A percentile compares a stretch with the other conserved stretches of the same genome.
Evolutionary conservation across 2,888 invertebrate genomes (phyloP).

Genomic region (Axea sp.): DNA sequence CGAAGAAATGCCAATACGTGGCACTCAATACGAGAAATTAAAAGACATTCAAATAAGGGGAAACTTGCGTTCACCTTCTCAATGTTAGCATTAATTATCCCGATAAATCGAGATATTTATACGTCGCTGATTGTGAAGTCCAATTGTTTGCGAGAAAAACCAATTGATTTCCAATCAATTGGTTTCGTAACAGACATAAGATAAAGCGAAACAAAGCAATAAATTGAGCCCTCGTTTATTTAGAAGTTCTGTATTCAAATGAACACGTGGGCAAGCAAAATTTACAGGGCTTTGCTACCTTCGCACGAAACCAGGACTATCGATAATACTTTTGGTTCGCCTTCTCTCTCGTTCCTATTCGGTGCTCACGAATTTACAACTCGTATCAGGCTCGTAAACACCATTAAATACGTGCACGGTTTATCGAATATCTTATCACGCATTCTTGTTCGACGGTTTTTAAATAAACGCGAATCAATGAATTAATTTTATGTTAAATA

Average conservation of each 20-base stretch:
- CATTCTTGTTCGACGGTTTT: slow-evolving; percentile 29
- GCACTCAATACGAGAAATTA: slow-evolving; percentile 28
- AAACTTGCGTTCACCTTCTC: slow-evolving; percentile 6
- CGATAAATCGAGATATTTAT: slow-evolving; percentile 31
- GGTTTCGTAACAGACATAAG: too few relatives aligned
- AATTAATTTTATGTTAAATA: slow-evolving; percentile 36
- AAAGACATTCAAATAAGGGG: slow-evolving; percentile 31
- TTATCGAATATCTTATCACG: slow-evolving; percentile 43
- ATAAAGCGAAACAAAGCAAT: slow-evolving; percentile 40
- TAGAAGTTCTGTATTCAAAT: slow-evolving; percentile 36
- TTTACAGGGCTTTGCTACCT: slow-evolving; percentile 40
- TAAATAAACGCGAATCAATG: slow-evolving; percentile 17
- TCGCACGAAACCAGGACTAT: too few relatives aligned
- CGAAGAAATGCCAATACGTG: slow-evolving; percentile 38
- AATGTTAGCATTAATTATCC: slow-evolving; percentile 46
- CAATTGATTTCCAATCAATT: too few relatives aligned
- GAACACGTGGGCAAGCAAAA: slow-evolving; percentile 50
- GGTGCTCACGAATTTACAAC: slow-evolving; percentile 36
- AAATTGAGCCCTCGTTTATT: slow-evolving; percentile 42
- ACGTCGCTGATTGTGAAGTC: too few relatives aligned
- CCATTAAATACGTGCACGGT: slow-evolving; percentile 32
- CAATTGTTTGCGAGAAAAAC: too few relatives aligned
- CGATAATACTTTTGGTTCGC: slow-evolving; percentile 29
- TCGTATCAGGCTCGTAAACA: slow-evolving; percentile 51
- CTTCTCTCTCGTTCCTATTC: slow-evolving; percentile 21